Evolutionary conservation across 2,888 invertebrate genomes (phyloP), one percentile per base, ranked within the genome.

Genomic region (Mamestra brassicae): DNA sequence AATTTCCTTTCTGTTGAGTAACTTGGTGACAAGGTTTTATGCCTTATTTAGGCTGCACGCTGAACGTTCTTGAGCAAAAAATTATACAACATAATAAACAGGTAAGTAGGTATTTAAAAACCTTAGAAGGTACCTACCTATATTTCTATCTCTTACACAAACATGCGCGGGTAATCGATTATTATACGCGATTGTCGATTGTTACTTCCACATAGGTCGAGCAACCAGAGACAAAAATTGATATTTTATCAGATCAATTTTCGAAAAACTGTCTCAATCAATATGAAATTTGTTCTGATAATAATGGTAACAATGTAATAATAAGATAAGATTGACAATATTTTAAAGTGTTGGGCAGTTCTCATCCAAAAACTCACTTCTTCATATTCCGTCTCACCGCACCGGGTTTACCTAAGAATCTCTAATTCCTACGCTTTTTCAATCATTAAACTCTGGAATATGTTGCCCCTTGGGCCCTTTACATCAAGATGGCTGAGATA

Each of bases 21-120:
- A 68, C 60, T 47, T 47, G 60, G 42, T 74, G 68, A 74, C 84
- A 81, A 81, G 81, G 81, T 65, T 84, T 4, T 42, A 65, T 34
- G 57, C 62, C 26, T 8, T 58, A 58, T 71, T 71, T 80, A 65
- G 68, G 73, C 47, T 62, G 38, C 54, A 38, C 26, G 52, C 7
- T 52, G 17, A 65, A 57, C 34, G 57, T 52, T 77, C 42, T 72
- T 80, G 15, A 55, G 58, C 62, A 78, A 71, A 80, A 57, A 66
- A 63, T 0, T 13, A 54, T 54, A 8, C 26, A 61, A 54, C 10
- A 77, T 57, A 71, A 70, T 45, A 36, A 11, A 38, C 38, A 38
- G 2, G 45, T 45, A 10, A 7, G 17, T 45, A 10, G 7, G 17
- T 26, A 4, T 80, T 61, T 55, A 36, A 58, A 50, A 60, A 60